phyloP scores from a whole-genome alignment of 2,797 vertebrate genomes.

The Acanthurus leucopareius region DNA sequence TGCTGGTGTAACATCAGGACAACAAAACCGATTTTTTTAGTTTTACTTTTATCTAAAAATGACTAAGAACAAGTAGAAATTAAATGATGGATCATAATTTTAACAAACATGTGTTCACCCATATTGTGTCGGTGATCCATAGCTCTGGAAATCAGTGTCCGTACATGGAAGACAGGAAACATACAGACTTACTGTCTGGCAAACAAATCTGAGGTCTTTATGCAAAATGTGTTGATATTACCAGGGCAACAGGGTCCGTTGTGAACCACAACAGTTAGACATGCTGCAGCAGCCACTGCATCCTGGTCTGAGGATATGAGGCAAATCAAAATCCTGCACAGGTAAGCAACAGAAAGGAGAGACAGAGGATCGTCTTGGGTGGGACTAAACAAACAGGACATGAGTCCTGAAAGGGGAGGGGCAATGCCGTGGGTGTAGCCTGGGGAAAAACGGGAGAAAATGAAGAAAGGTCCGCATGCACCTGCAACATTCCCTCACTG shows the following conservation, averaged over 20 bases:
- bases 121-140: neutral
- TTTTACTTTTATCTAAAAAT: neutral
- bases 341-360: constrained; percentile 58
- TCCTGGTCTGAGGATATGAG: constrained; percentile 64
- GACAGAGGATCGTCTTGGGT: constrained; percentile 53
- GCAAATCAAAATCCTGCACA: constrained; percentile 85
- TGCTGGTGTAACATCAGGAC: neutral
- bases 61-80: neutral
- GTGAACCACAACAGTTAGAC: constrained; percentile 77
- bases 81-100: neutral
- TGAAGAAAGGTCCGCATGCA: constrained; percentile 38
- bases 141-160: constrained; percentile 83
- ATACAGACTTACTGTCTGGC: constrained; percentile 66
- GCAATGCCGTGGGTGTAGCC: constrained; percentile 41
- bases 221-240: constrained; percentile 85
- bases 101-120: neutral
- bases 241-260: constrained; percentile 65
- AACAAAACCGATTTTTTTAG: neutral
- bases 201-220: constrained; percentile 89
- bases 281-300: constrained; percentile 45
- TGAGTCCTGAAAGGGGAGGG: constrained; percentile 72
- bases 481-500: constrained; percentile 33
- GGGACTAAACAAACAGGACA: constrained; percentile 80
- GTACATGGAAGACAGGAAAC: constrained; percentile 37
- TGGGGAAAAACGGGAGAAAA: constrained; percentile 61